phyloP scores from a whole-genome alignment of 2,113 vertebrate species.

The Muntiacus reevesi region DNA sequence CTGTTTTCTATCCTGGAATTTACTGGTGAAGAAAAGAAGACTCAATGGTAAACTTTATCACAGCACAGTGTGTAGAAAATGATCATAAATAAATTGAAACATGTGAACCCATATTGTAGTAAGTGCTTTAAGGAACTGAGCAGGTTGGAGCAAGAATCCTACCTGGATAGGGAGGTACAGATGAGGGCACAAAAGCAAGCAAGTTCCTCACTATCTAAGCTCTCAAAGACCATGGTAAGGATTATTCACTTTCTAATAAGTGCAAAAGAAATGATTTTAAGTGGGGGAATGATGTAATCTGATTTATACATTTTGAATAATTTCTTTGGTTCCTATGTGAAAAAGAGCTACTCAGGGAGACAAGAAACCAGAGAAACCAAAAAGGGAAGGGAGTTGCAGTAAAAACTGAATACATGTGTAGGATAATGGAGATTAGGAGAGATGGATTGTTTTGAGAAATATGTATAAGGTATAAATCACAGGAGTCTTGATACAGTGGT shows the following conservation, averaged over 20 bases:
- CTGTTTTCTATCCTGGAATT: background rate
- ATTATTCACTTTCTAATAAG: background rate
- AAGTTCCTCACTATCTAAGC: background rate
- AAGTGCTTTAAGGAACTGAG: background rate
- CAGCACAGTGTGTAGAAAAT: background rate
- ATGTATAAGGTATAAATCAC: background rate
- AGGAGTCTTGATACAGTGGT: background rate
- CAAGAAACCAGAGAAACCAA: background rate
- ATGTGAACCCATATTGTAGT: background rate
- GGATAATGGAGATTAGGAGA: background rate
- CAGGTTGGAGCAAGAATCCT: background rate
- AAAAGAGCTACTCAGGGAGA: background rate
- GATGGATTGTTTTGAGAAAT: background rate
- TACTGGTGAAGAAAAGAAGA: background rate
- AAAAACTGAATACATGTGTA: background rate
- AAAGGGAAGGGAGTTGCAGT: background rate
- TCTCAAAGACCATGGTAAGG: background rate
- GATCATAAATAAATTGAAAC: background rate
- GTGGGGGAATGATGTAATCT: background rate
- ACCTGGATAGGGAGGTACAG: background rate
- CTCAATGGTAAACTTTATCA: background rate
- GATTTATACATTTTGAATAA: background rate
- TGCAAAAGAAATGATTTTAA: background rate
- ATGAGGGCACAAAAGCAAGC: background rate
- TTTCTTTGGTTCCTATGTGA: background rate